Base-by-base conservation (phyloP, 2,888 invertebrate genomes). In the Laothoe populi region DNA sequence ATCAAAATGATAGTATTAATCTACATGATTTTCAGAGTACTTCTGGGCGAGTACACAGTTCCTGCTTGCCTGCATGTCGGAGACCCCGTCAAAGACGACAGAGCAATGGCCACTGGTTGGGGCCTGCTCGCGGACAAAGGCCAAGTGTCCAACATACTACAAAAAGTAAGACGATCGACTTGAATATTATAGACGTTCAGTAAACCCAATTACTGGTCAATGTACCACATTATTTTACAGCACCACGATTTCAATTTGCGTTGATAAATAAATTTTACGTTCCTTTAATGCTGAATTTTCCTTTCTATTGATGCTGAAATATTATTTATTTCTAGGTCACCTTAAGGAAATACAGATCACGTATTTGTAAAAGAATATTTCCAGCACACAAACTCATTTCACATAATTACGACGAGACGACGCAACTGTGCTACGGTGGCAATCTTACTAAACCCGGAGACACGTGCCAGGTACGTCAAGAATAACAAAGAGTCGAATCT, bases 21-120 rank as follows among this genome's bases (percentile, higher is more conserved):
- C n/a, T n/a, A n/a, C 38, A 10, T 46, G 5, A n/a, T 26, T 53
- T 53, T 11, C 53, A 53, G 53, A 35, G 53, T 53, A 4, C 0
- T 19, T 10, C 53, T 53, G 4, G 53, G 53, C 31, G 53, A 53
- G 35, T 53, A 53, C 19, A 31, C 16, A 35, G 53, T 53, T 3
- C 53, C 53, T 19, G 53, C 53, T 35, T 53, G 53, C 35, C 53
- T 53, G 19, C 53, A 53, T 19, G 53, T 53, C 19, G 53, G 53
- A 35, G 53, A 53, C 11, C 1, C 11, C 0, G 35, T 53, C 16
- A 16, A 35, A 1, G 53, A 53, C 31, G 19, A 11, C 31, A 53
- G 53, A 19, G 53, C 53, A 11, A 31, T 53, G 19, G 53, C 53
- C n/a, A 53, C 53, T 21, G 53, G 53, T 19, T 53, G 53, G 53